Conservation (phyloP, 2,888 invertebrate genomes). For the Lysandra bellargus region DNA sequence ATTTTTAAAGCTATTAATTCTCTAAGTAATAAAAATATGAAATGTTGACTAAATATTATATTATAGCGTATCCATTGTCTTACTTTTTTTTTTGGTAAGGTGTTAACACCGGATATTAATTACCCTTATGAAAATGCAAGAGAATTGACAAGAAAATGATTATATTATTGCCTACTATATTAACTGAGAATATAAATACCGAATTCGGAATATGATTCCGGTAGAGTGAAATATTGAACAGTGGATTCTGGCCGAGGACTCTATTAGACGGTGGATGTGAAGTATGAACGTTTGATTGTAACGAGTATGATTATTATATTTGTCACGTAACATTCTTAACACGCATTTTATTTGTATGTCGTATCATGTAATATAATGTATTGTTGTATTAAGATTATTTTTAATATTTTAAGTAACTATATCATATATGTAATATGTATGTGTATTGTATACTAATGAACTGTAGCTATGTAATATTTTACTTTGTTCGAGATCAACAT, state of each 20-base stretch:
- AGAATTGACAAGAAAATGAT: background rate
- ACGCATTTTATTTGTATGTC: slow-evolving; percentile 19
- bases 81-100: too few species aligned
- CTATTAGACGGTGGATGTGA: background rate
- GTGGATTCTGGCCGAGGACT: background rate
- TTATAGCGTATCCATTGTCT: too few species aligned
- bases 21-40: background rate
- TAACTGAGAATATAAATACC: background rate
- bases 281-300: slow-evolving; percentile 17
- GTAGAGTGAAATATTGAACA: background rate
- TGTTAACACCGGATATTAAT: background rate
- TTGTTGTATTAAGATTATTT: slow-evolving; percentile 4
- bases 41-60: too few species aligned
- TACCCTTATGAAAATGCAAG: background rate
- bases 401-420: slow-evolving; percentile 11
- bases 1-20: background rate
- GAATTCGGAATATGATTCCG: background rate
- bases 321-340: background rate
- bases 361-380: slow-evolving; percentile 14
- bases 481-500: background rate
- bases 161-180: background rate
- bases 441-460: background rate
- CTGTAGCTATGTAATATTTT: slow-evolving; percentile 1
- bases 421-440: background rate
- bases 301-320: background rate